A percentile compares a stretch with the other conserved stretches of the same genome.
Conservation (phyloP, 1,140 invertebrate species). For the Tetranychus cinnabarinus region DNA sequence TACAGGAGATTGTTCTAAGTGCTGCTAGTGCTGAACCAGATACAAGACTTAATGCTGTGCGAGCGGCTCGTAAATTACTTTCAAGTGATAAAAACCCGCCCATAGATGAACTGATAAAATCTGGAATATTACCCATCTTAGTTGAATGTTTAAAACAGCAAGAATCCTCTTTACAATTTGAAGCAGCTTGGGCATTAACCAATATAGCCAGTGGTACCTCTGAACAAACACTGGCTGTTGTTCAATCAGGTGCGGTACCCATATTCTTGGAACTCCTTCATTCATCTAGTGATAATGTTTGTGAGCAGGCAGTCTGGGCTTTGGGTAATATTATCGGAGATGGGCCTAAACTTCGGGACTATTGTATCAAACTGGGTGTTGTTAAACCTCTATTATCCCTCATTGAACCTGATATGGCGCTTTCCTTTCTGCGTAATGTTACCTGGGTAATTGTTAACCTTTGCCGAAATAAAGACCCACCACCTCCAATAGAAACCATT, state of each 20-base stretch:
- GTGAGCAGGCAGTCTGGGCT: slow-evolving; percentile 97
- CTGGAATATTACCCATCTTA: slow-evolving; percentile 62
- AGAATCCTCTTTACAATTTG: slow-evolving; percentile 75
- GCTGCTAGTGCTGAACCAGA: slow-evolving; percentile 35
- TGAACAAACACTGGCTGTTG: slow-evolving; percentile 82
- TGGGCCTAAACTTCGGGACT: slow-evolving; percentile 65
- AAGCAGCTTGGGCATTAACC: slow-evolving; percentile 95
- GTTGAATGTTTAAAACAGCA: slow-evolving; percentile 44
- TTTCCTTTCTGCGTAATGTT: slow-evolving; percentile 70
- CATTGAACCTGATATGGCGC: slow-evolving; percentile 70
- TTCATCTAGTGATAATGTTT: slow-evolving; percentile 90
- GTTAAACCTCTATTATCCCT: slow-evolving; percentile 66
- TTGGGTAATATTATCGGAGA: slow-evolving; percentile 79
- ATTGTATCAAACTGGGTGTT: slow-evolving; percentile 69
- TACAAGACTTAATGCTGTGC: slow-evolving; percentile 37
- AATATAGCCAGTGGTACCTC: slow-evolving; percentile 97
- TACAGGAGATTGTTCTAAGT: slow-evolving; percentile 20
- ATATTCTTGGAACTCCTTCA: slow-evolving; percentile 64
- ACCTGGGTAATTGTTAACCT: slow-evolving; percentile 95
- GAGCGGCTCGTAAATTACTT: slow-evolving; percentile 61
- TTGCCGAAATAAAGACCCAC: slow-evolving; percentile 85
- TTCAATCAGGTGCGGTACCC: slow-evolving; percentile 78
- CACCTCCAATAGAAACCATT: slow-evolving; percentile 60
- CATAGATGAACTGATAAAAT: slow-evolving; percentile 62
- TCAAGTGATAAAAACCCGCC: slow-evolving; percentile 80